Evolutionary conservation across 2,113 vertebrate species (phyloP).

Genomic region (Chionis minor): DNA sequence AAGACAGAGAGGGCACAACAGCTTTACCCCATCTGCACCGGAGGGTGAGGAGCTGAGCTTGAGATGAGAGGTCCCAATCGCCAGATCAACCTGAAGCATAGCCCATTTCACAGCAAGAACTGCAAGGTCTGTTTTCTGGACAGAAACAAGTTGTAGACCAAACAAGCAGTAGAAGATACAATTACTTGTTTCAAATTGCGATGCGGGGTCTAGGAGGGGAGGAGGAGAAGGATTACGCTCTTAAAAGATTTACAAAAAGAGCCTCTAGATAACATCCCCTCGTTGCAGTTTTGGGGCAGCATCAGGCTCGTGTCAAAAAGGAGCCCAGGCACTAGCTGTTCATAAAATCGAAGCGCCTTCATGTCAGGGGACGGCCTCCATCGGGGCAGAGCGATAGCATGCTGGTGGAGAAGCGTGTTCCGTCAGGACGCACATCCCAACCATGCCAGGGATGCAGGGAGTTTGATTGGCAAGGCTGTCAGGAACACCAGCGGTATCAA

Average conservation of each 20-base stretch:
- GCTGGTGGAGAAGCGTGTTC: accelerated
- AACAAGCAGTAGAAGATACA: background rate
- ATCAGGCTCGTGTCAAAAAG: background rate
- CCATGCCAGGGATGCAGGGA: background rate
- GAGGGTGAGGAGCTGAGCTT: background rate
- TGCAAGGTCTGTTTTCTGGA: background rate
- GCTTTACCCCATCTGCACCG: background rate
- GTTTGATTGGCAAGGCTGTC: background rate
- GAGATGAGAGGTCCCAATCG: accelerated
- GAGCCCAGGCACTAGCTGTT: background rate
- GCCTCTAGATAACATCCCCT: background rate
- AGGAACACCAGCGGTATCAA: background rate
- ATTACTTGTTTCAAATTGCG: background rate
- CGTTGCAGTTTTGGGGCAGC: background rate
- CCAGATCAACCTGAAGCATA: background rate
- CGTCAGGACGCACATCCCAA: background rate
- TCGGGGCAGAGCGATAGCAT: background rate
- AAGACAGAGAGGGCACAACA: background rate
- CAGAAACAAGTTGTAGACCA: background rate
- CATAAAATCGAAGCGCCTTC: background rate
- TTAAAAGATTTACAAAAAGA: background rate
- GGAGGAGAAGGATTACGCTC: background rate
- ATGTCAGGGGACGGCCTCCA: background rate
- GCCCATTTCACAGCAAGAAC: background rate
- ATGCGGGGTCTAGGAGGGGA: background rate